These are phyloP conservation scores for Holothuria glaberrima DNA, from an alignment of 35 echinoderm and acorn worm species.

Conservation along the genomic window DNA sequence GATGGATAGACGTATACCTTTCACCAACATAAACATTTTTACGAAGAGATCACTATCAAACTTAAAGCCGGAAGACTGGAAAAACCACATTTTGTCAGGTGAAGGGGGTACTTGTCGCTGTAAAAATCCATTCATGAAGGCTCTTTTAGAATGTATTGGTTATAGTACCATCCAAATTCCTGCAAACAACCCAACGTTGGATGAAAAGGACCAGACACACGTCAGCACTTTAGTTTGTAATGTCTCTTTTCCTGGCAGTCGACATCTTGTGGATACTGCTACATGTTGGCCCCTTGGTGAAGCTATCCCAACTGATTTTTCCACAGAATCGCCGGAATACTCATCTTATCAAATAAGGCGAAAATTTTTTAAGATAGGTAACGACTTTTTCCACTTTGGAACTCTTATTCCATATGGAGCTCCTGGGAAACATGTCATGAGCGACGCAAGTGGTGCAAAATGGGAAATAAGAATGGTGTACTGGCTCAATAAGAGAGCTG, in stretches of 20 bases:
- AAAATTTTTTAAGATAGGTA: background rate
- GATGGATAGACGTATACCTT: background rate
- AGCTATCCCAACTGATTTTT: constrained; percentile 15
- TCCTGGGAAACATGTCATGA: background rate
- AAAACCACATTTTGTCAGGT: constrained; percentile 25
- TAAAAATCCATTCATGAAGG: constrained; percentile 40
- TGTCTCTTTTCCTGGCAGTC: constrained; percentile 6
- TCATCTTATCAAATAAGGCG: too few species aligned
- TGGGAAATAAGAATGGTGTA: background rate
- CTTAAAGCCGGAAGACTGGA: background rate
- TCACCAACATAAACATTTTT: constrained; percentile 29
- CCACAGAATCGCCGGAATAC: background rate
- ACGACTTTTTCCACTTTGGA: background rate
- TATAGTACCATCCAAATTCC: constrained; percentile 14
- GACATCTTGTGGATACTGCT: constrained; percentile 3
- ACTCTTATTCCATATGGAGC: background rate
- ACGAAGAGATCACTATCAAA: background rate
- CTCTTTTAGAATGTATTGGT: background rate
- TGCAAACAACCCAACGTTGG: background rate
- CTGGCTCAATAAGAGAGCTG: background rate
- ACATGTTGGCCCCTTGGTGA: background rate
- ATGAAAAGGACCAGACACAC: background rate
- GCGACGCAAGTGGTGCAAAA: background rate
- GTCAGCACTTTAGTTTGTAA: background rate
- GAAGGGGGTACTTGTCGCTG: constrained; percentile 36